Conservation (phyloP, 2,888 invertebrate species). For the Spodoptera picta region DNA sequence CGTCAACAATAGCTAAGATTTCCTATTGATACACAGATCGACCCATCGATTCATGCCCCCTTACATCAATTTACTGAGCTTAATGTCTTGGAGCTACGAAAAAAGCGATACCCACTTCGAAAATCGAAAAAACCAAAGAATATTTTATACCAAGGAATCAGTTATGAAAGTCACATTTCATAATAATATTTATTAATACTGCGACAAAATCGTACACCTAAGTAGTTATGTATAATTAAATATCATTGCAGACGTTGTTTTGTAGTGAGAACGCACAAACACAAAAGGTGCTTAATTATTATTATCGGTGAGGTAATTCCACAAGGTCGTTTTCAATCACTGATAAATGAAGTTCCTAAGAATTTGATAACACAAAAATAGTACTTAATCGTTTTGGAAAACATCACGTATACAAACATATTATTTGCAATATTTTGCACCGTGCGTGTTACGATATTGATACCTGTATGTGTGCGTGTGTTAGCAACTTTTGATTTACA, state of each 20-base stretch:
- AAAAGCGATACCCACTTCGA: conserved; percentile 20
- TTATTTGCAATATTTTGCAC: no score
- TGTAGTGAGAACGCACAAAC: conserved; percentile 14
- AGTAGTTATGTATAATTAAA: conserved; percentile 4
- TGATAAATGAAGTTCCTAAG: conserved; percentile 18
- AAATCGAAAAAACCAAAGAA: no score
- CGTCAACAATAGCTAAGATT: conserved; percentile 60
- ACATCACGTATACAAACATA: conserved; percentile 4
- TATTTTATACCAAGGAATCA: no score
- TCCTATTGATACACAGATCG: conserved; percentile 58
- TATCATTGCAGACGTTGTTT: conserved; percentile 20
- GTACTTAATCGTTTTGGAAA: conserved; percentile 12
- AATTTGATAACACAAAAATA: conserved; percentile 3
- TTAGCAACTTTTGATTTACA: no score
- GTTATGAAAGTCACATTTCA: no score
- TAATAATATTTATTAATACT: no score
- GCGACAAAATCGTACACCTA: conserved; percentile 4
- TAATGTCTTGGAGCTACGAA: conserved; percentile 33
- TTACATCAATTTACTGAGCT: conserved; percentile 45
- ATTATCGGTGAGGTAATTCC: conserved; percentile 9
- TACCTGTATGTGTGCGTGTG: no score
- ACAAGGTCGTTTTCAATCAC: conserved; percentile 21
- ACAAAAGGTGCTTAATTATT: conserved; percentile 12
- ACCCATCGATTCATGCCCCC: conserved; percentile 51
- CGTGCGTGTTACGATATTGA: no score